A percentile compares a stretch with the other conserved stretches of the same genome.
phyloP scores from a whole-genome alignment of 2,113 vertebrate genomes.

The Pseudopipra pipra region DNA sequence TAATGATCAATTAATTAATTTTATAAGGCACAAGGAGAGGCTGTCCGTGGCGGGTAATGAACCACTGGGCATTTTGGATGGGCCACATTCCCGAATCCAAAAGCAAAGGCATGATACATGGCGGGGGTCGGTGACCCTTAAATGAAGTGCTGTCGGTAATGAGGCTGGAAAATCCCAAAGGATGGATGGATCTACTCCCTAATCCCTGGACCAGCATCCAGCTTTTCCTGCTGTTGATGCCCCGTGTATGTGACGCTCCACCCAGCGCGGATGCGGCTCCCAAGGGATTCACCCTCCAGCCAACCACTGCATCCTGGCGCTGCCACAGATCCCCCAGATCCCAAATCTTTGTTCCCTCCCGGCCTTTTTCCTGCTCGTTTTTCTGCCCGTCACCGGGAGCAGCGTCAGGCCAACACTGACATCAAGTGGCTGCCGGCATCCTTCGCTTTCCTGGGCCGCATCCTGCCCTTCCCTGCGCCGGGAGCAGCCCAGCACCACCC shows the following conservation, averaged over 20 bases:
- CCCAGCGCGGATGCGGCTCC: not conserved
- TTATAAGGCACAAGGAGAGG: not conserved
- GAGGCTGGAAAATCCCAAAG: not conserved
- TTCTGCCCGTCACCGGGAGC: not conserved
- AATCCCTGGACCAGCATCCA: not conserved
- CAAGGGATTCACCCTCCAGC: not conserved
- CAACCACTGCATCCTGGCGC: accelerated
- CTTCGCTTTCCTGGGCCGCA: not conserved
- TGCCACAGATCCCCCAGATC: not conserved
- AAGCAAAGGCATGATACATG: not conserved
- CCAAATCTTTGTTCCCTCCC: not conserved
- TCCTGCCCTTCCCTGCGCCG: not conserved
- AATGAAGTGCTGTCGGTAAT: not conserved
- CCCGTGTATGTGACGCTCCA: accelerated
- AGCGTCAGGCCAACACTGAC: not conserved
- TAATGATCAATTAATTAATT: not conserved
- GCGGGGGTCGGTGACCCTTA: not conserved
- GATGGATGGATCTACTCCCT: not conserved
- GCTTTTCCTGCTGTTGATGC: not conserved
- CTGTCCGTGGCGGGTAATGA: accelerated
- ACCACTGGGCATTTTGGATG: accelerated
- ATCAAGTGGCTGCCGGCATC: not conserved
- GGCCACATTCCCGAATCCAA: not conserved
- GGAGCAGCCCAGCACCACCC: not conserved
- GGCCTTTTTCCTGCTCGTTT: not conserved